A percentile compares a stretch with the other conserved stretches of the same genome.
These are phyloP conservation scores for Perizoma flavofasciatum DNA, from an alignment of 2,888 invertebrate species.

Conservation along the genomic window DNA sequence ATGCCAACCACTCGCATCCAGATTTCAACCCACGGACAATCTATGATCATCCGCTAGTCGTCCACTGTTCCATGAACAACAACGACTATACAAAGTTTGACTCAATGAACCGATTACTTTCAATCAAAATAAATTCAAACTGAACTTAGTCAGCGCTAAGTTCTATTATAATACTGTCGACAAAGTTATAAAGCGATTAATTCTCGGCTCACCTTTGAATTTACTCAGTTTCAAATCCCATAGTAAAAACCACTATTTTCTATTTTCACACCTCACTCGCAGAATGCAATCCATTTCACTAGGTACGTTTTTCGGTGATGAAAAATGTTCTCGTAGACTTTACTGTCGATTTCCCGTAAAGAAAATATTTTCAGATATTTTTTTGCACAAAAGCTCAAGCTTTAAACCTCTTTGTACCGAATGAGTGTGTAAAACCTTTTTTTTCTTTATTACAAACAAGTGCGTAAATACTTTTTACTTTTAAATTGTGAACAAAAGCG, in stretches of 20 bases:
- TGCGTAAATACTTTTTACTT: constrained; percentile 29
- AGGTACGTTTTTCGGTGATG: constrained; percentile 9
- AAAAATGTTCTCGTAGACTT: constrained; percentile 8
- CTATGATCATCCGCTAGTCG: too few relatives aligned
- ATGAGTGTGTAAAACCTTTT: constrained; percentile 22
- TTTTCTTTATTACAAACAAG: constrained; percentile 19
- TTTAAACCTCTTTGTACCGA: constrained; percentile 17
- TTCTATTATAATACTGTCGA: too few relatives aligned
- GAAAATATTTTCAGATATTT: constrained; percentile 17
- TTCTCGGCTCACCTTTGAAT: constrained; percentile 15
- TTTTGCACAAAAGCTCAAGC: constrained; percentile 19
- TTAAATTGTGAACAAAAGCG: constrained; percentile 38
- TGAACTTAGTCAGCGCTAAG: too few relatives aligned
- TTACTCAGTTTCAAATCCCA: constrained; percentile 17
- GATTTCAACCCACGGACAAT: too few relatives aligned
- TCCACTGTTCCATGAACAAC: too few relatives aligned
- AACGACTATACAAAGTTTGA: too few relatives aligned
- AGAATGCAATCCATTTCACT: constrained; percentile 28
- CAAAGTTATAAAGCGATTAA: too few relatives aligned
- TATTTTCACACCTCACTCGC: constrained; percentile 16
- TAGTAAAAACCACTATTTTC: constrained; percentile 14
- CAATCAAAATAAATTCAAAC: too few relatives aligned
- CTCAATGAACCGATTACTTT: too few relatives aligned
- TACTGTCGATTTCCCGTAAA: constrained; percentile 8
- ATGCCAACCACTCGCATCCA: too few relatives aligned